These are phyloP conservation scores for Oncorhynchus gorbuscha DNA, from an alignment of 2,113 vertebrate species.

Conservation along the genomic window DNA sequence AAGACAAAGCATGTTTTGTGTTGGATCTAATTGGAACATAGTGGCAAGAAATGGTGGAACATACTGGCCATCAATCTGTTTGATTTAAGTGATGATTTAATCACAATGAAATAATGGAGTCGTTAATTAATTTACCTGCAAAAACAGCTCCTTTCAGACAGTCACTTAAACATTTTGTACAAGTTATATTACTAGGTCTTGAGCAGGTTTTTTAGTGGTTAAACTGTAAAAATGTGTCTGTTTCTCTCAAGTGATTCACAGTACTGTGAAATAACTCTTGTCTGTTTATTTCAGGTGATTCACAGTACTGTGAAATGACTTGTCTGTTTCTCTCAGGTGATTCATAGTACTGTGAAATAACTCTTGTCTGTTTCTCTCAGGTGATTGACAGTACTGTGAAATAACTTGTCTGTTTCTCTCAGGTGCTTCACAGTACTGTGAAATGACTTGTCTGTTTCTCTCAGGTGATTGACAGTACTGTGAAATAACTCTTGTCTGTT, in stretches of 20 bases:
- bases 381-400: constrained; percentile 69
- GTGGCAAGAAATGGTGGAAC: too few relatives aligned
- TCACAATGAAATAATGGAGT: not conserved
- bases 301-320: constrained; percentile 52
- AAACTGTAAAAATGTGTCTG: not conserved
- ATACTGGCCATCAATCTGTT: too few relatives aligned
- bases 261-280: too few relatives aligned
- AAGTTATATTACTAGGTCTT: too few relatives aligned
- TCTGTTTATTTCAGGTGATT: constrained; percentile 67
- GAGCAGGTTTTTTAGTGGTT: too few relatives aligned
- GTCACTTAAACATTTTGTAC: too few relatives aligned
- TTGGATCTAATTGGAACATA: too few relatives aligned
- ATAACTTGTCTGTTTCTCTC: not conserved
- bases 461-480: constrained; percentile 76
- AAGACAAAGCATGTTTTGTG: too few relatives aligned
- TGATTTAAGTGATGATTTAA: not conserved
- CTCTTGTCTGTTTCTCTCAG: constrained; percentile 50
- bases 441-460: not conserved
- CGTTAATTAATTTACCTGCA: too few relatives aligned
- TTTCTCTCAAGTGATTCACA: constrained; percentile 74
- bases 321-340: constrained; percentile 67
- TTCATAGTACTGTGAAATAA: constrained; percentile 55
- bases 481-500: too few relatives aligned
- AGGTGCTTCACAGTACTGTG: constrained; percentile 75
- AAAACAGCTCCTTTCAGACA: too few relatives aligned